Conservation (phyloP, 2,888 invertebrate genomes). For the Anthophora plumipes region DNA sequence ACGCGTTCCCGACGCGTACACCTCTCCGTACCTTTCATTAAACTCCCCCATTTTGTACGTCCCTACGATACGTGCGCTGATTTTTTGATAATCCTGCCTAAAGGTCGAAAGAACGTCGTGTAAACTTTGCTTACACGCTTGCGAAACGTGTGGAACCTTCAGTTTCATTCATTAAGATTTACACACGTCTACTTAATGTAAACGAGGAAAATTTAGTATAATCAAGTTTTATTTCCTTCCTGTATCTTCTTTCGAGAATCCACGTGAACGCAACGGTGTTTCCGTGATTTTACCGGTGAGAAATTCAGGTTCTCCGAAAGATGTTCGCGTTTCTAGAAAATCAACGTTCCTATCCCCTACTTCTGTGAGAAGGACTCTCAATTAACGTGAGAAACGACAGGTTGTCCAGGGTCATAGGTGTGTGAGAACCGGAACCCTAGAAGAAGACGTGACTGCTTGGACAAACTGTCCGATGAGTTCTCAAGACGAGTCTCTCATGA, state of each 20-base stretch:
- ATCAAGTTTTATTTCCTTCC: neutral
- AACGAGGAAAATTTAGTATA: neutral
- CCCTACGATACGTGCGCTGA: neutral
- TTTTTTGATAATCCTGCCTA: neutral
- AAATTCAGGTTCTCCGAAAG: slow-evolving; percentile 32
- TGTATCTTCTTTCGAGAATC: no score
- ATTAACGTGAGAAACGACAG: slow-evolving; percentile 80
- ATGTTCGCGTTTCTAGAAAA: slow-evolving; percentile 68
- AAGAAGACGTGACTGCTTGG: slow-evolving; percentile 77
- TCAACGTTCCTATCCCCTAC: slow-evolving; percentile 54
- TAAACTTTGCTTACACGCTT: no score
- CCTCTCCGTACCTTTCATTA: slow-evolving; percentile 38
- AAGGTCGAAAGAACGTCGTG: neutral
- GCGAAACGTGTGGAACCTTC: no score
- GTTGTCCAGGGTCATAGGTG: slow-evolving; percentile 78
- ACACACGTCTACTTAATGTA: no score
- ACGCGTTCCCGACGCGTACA: slow-evolving; percentile 8
- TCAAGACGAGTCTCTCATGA: slow-evolving; percentile 3
- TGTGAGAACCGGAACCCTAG: slow-evolving; percentile 82
- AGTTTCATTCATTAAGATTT: no score
- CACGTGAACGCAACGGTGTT: neutral
- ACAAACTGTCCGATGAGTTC: slow-evolving; percentile 72
- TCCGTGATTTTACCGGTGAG: neutral
- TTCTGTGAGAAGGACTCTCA: slow-evolving; percentile 35
- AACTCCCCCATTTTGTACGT: slow-evolving; percentile 31